Evolutionary conservation across 2,797 vertebrate species (phyloP).

Genomic region (Eidolon dupreanum): DNA sequence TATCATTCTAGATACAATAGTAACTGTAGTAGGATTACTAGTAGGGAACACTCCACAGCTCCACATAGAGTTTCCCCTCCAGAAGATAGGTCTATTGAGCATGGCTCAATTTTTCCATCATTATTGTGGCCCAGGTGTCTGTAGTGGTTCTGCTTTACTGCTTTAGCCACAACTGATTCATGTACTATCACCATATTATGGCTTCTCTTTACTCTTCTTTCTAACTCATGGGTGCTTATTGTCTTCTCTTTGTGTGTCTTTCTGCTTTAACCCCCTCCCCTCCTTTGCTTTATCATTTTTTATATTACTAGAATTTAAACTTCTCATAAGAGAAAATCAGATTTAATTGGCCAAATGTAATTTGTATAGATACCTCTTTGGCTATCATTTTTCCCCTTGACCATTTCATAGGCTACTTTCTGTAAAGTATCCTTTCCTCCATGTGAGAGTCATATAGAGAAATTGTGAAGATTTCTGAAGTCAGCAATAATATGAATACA

Average conservation of each 20-base stretch:
- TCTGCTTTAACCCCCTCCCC: background rate
- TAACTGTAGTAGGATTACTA: background rate
- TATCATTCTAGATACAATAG: background rate
- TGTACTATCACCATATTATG: background rate
- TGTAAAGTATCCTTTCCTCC: background rate
- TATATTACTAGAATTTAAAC: background rate
- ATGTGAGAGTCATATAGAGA: background rate
- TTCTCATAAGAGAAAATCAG: background rate
- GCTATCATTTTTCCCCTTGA: background rate
- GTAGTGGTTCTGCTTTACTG: background rate
- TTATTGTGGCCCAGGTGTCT: background rate
- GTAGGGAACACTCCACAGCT: background rate
- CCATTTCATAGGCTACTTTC: background rate
- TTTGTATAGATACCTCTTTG: background rate
- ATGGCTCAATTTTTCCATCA: background rate
- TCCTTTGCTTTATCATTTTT: background rate
- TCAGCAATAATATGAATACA: background rate
- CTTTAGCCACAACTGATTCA: background rate
- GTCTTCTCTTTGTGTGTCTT: background rate
- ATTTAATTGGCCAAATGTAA: background rate
- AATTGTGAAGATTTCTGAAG: constrained; percentile 23
- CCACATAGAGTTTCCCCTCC: background rate
- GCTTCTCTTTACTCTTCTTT: background rate
- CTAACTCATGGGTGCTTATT: background rate
- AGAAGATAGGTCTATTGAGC: background rate